Percentiles rank a stretch among this genome's conserved stretches.
Evolutionary conservation across 2,797 vertebrate genomes (phyloP).

Genomic region (Atherinosoma microstoma): DNA sequence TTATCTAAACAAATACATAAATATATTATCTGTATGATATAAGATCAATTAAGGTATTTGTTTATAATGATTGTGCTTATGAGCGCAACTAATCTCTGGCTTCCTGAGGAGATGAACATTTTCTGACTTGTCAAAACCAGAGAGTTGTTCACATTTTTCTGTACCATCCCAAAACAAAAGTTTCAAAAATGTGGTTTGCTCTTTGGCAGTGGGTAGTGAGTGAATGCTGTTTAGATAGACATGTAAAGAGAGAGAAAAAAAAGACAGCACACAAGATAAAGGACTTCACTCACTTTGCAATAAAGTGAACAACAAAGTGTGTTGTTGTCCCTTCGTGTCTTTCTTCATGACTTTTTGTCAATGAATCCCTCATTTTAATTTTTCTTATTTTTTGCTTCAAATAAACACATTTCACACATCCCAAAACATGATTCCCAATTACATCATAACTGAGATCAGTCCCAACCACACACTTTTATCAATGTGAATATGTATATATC

Average conservation of each 20-base stretch:
- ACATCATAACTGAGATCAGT: background rate
- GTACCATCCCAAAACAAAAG: background rate
- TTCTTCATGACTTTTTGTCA: background rate
- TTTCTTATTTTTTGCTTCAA: background rate
- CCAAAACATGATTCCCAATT: background rate
- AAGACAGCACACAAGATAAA: background rate
- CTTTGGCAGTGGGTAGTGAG: background rate
- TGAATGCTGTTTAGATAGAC: background rate
- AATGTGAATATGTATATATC: background rate
- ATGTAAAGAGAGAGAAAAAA: background rate
- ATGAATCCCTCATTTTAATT: background rate
- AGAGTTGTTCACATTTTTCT: background rate
- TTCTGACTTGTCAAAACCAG: background rate
- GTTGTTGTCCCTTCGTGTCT: background rate
- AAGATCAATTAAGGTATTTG: background rate
- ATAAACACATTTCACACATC: constrained; percentile 1
- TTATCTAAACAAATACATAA: background rate
- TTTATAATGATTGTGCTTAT: background rate
- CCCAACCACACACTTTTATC: background rate
- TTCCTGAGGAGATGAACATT: background rate
- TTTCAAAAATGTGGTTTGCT: too few relatives aligned
- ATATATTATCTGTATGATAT: background rate
- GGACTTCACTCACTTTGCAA: background rate
- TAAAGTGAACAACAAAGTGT: background rate
- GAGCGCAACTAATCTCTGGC: background rate